Evolutionary conservation across 92 coral and sea anemone species (phyloP), one percentile per base, ranked within the genome.

Genomic region (Hydrozoanthus gracilis): DNA sequence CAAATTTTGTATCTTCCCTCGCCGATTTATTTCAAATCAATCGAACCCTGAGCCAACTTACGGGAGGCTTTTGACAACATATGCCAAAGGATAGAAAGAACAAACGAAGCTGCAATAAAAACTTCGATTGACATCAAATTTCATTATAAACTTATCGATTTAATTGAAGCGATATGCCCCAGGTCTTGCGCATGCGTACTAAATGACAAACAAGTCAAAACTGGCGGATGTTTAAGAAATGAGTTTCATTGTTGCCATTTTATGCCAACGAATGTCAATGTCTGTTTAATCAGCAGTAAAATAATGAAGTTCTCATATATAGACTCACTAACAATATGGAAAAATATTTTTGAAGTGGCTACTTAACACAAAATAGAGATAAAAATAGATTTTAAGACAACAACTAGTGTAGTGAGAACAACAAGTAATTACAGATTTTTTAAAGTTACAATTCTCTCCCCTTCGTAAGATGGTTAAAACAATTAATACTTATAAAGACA

Each of bases 41-140:
- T 47, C 66, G 64, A 51, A 15, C 73, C 13, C 66, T 74, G 17
- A 13, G 47, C 49, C 74, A 16, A 66, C 84, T 55, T 73, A 64
- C 74, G 60, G 48, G 48, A 65, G 60, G 45, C 18, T 16, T 16
- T 7, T 65, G 73, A 80, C 85, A 80, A 64, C 48, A 64, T 27
- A 27, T 49, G 85, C 85, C 85, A 80, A 80, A 80, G 62, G 64
- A 60, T 61, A 49, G 47, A 80, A 49, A 79, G 27, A 27, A 49
- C 65, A 76, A 52, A 56, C 65, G 39, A 45, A 39, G 48, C 27
- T 47, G 73, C 49, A 80, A 80, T 80, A 45, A 46, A 62, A 49
- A 27, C 56, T 44, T 17, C 73, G 60, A 49, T 13, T 80, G 85
- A 65, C 73, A 18, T 16, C 73, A n/a, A 8, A 10, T 12, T 14